Conservation (phyloP, 2,113 vertebrate genomes). For the Oreochromis tanganicae region DNA sequence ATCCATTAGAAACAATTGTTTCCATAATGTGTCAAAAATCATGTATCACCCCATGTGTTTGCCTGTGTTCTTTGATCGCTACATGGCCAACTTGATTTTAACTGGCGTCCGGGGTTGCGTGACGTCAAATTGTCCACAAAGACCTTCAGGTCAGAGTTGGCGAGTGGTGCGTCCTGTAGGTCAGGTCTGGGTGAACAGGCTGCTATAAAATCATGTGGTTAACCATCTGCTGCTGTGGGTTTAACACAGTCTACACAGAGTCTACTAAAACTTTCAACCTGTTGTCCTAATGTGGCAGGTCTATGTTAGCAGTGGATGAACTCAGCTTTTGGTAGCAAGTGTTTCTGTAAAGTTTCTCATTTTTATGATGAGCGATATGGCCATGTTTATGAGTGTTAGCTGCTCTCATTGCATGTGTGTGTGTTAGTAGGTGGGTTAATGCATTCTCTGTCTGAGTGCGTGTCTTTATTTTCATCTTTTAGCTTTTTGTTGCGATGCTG, state of each 20-base stretch:
- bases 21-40: background rate
- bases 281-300: background rate
- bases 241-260: background rate
- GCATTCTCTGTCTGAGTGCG: background rate
- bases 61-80: fast-evolving
- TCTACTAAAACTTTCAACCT: background rate
- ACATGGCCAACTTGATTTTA: background rate
- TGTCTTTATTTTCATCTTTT: too few relatives aligned
- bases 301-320: background rate
- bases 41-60: background rate
- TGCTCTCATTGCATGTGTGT: background rate
- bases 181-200: background rate
- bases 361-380: background rate
- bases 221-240: background rate
- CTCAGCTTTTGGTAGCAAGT: background rate
- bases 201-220: background rate
- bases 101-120: fast-evolving
- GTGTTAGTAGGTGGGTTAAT: background rate
- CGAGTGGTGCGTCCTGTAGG: background rate
- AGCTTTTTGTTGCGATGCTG: too few relatives aligned
- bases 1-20: background rate
- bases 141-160: background rate
- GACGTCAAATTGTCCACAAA: background rate
- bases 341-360: background rate
- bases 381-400: background rate